phyloP scores from a whole-genome alignment of 1,140 invertebrate genomes.

The Drosophila insularis region DNA sequence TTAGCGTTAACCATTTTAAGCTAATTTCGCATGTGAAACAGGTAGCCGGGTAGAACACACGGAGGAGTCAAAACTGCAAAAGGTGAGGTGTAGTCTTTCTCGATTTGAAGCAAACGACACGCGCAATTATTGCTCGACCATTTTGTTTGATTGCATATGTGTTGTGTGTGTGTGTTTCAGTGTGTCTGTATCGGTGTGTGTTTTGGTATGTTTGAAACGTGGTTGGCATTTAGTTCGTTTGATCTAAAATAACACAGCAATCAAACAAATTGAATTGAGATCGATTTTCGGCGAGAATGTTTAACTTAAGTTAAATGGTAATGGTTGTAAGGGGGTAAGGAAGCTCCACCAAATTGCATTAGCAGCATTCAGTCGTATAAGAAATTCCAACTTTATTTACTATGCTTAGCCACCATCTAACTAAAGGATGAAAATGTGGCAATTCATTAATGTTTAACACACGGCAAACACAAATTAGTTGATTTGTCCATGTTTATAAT shows the following conservation, averaged over 20 bases:
- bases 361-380: not conserved
- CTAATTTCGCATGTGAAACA: constrained; percentile 77
- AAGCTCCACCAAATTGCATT: constrained; percentile 1
- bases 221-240: constrained; percentile 70
- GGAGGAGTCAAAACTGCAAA: not conserved
- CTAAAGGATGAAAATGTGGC: not conserved
- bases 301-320: constrained; percentile 41
- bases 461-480: not conserved
- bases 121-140: constrained; percentile 77
- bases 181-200: constrained; percentile 9
- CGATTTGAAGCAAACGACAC: constrained; percentile 70
- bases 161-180: constrained; percentile 15
- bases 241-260: constrained; percentile 62
- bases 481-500: not conserved
- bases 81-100: constrained; percentile 44
- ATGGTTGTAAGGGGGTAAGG: not conserved
- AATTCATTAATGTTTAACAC: not conserved
- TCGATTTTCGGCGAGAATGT: constrained; percentile 61
- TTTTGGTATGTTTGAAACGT: constrained; percentile 45
- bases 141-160: constrained; percentile 60
- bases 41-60: constrained; percentile 49
- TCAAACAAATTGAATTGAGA: constrained; percentile 77
- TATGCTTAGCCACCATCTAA: not conserved
- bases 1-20: constrained; percentile 68
- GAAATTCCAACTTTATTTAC: not conserved